phyloP scores from a whole-genome alignment of 2,797 vertebrate species.

The Vireo griseus region DNA sequence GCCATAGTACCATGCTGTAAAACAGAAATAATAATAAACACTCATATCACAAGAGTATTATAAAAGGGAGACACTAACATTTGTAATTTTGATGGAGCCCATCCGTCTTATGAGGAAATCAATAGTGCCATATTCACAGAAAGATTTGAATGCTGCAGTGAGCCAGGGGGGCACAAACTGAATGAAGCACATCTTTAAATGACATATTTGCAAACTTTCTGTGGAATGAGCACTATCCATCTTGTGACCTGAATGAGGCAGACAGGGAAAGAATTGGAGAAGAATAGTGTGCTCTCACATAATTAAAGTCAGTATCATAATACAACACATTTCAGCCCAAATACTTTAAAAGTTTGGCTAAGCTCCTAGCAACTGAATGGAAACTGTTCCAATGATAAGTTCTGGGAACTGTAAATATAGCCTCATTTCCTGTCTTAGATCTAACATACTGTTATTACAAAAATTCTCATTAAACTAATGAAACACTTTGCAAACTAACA shows the following conservation, averaged over 20 bases:
- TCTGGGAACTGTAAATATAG: constrained; percentile 11
- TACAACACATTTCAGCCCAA: background rate
- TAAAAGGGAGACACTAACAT: background rate
- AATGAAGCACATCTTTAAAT: background rate
- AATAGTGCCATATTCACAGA: background rate
- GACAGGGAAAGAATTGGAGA: background rate
- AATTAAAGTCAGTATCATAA: background rate
- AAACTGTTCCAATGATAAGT: background rate
- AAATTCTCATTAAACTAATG: background rate
- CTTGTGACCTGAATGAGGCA: background rate
- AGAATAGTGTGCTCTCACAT: background rate
- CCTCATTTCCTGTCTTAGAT: background rate
- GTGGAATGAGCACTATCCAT: background rate
- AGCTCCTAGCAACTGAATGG: constrained; percentile 24
- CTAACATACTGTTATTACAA: background rate
- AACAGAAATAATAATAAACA: background rate
- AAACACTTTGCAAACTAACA: background rate
- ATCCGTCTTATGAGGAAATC: background rate
- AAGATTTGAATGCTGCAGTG: background rate
- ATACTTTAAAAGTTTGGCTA: constrained; percentile 13
- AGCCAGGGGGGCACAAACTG: background rate
- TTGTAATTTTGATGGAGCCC: background rate
- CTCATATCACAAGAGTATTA: background rate
- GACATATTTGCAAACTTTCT: background rate
- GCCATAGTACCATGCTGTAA: background rate